Evolutionary conservation across 2,113 vertebrate genomes (phyloP).

Genomic region (Ranitomeya imitator): DNA sequence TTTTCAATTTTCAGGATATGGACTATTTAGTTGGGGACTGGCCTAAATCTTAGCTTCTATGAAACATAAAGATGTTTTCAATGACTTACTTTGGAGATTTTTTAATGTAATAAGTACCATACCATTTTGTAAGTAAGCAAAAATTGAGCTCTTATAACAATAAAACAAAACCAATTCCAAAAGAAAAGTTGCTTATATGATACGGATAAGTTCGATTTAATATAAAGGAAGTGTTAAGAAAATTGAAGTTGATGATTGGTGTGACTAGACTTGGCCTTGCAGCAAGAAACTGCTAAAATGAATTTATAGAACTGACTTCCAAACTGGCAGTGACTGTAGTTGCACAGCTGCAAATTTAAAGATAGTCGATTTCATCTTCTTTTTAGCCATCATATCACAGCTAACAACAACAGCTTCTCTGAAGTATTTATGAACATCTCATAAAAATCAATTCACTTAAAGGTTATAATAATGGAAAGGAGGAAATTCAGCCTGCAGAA

Average conservation of each 20-base stretch:
- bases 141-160: not conserved
- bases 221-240: constrained; percentile 21
- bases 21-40: too few species aligned
- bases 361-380: constrained; percentile 29
- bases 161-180: not conserved
- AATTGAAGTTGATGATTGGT: constrained; percentile 36
- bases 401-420: not conserved
- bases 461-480: constrained; percentile 19
- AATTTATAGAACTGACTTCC: constrained; percentile 22
- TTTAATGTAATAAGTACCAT: not conserved
- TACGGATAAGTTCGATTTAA: not conserved
- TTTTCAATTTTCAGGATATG: too few species aligned
- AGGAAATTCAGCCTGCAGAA: not conserved
- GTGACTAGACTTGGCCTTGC: constrained; percentile 27
- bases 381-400: constrained; percentile 46
- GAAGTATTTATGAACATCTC: constrained; percentile 49
- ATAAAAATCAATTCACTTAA: constrained; percentile 42
- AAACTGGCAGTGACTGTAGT: not conserved
- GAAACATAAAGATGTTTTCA: too few species aligned
- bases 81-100: too few species aligned
- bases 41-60: too few species aligned
- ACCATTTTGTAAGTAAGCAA: too few species aligned
- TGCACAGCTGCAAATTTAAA: constrained; percentile 14
- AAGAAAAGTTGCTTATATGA: not conserved
- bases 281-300: constrained; percentile 10